These are phyloP conservation scores for Penelope pileata DNA, from an alignment of 2,113 vertebrate genomes.

Conservation along the genomic window DNA sequence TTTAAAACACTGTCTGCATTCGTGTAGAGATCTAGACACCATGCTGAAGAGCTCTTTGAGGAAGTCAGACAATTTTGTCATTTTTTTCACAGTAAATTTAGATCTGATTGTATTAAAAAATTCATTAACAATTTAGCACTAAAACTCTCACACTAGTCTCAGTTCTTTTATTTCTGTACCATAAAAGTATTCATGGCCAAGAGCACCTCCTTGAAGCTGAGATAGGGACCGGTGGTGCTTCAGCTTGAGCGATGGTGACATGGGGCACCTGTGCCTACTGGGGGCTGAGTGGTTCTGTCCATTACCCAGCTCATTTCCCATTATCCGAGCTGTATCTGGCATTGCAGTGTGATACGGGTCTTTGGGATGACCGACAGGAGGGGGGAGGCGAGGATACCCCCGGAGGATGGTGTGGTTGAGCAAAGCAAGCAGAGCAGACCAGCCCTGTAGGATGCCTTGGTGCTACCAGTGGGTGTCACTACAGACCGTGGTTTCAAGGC, in stretches of 20 bases:
- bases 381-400: background rate
- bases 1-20: background rate
- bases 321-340: background rate
- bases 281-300: background rate
- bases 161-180: background rate
- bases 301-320: accelerated
- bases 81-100: background rate
- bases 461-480: slow-evolving; percentile 71
- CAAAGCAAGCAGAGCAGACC: background rate
- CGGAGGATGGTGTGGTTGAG: accelerated
- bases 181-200: background rate
- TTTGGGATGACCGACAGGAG: background rate
- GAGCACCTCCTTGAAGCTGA: background rate
- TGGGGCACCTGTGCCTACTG: accelerated
- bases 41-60: background rate
- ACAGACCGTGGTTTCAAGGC: slow-evolving; percentile 22
- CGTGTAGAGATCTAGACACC: background rate
- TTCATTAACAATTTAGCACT: background rate
- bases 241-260: background rate
- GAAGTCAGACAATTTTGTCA: background rate
- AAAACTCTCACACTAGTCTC: background rate
- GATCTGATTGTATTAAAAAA: background rate
- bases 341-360: background rate
- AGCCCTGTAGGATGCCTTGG: slow-evolving; percentile 2
- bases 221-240: accelerated